These are phyloP conservation scores for Drosophila trapezifrons DNA, from an alignment of 1,140 invertebrate species.

Conservation along the genomic window DNA sequence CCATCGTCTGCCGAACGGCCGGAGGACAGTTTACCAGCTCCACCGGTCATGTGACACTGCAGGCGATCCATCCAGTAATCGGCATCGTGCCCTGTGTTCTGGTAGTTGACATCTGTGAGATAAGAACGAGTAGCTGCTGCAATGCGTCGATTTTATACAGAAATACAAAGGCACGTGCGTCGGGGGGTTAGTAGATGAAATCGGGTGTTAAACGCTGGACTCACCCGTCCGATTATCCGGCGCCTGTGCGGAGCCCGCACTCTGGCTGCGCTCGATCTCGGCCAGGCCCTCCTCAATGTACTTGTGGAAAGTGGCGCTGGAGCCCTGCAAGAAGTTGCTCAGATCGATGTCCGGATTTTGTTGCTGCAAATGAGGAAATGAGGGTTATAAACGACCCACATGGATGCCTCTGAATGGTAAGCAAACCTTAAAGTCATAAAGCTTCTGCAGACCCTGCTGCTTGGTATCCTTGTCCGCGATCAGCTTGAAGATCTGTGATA, in stretches of 20 bases:
- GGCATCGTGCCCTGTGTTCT: conserved; percentile 63
- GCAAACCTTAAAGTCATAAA: conserved; percentile 92
- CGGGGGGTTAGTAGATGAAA: conserved; percentile 39
- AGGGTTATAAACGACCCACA: neutral
- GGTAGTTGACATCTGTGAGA: conserved; percentile 79
- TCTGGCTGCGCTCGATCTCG: conserved; percentile 87
- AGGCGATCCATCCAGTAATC: conserved; percentile 83
- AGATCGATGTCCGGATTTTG: conserved; percentile 95
- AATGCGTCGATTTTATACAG: conserved; percentile 35
- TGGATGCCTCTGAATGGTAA: neutral
- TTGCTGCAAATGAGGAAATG: conserved; percentile 84
- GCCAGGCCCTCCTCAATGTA: conserved; percentile 95
- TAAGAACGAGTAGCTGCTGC: conserved; percentile 74
- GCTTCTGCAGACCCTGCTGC: conserved; percentile 92
- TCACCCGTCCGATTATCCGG: conserved; percentile 68
- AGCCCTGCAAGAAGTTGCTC: conserved; percentile 94
- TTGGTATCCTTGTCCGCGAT: conserved; percentile 95
- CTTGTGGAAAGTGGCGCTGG: conserved; percentile 95
- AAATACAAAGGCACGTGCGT: conserved; percentile 28
- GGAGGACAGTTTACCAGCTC: conserved; percentile 51
- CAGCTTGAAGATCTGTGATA: conserved; percentile 96
- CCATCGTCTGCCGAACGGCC: conserved; percentile 57
- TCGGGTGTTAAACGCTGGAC: conserved; percentile 3
- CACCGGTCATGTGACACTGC: conserved; percentile 59
- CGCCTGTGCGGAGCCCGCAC: conserved; percentile 37